Conservation (phyloP, 1,140 invertebrate genomes). For the Heliconius congener region DNA sequence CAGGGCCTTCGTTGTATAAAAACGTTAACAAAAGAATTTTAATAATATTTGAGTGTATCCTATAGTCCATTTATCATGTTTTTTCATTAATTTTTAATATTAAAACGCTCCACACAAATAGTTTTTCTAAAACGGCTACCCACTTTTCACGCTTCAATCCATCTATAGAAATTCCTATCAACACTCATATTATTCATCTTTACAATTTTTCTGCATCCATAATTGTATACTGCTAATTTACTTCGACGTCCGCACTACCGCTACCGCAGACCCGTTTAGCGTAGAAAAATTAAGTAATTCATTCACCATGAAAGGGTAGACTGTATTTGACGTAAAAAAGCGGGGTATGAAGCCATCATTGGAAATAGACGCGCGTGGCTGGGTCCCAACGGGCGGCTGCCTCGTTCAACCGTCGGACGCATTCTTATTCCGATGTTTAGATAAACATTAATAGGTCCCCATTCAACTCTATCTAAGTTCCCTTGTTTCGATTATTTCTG, state of each 20-base stretch:
- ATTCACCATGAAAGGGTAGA: slow-evolving; percentile 74
- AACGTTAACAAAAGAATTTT: too few species aligned
- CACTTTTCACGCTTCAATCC: slow-evolving; percentile 31
- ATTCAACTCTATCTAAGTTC: slow-evolving; percentile 54
- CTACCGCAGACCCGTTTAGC: slow-evolving; percentile 56
- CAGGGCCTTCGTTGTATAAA: too few species aligned
- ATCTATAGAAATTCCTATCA: slow-evolving; percentile 30
- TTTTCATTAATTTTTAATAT: too few species aligned
- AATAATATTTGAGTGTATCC: too few species aligned
- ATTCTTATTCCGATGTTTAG: slow-evolving; percentile 75
- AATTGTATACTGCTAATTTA: slow-evolving; percentile 62
- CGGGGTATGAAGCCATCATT: slow-evolving; percentile 67
- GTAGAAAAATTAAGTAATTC: slow-evolving; percentile 77
- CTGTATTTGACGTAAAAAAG: slow-evolving; percentile 76
- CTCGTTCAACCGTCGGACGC: slow-evolving; percentile 55
- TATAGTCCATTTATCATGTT: too few species aligned
- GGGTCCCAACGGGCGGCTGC: slow-evolving; percentile 57
- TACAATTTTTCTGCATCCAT: slow-evolving; percentile 38
- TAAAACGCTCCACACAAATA: too few species aligned
- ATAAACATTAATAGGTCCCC: slow-evolving; percentile 74
- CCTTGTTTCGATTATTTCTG: slow-evolving; percentile 71
- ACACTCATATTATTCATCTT: slow-evolving; percentile 28
- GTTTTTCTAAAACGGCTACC: neutral
- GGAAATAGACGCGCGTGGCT: slow-evolving; percentile 67
- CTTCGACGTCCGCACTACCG: slow-evolving; percentile 61